Evolutionary conservation across 2,888 invertebrate species (phyloP).

Genomic region (Empis livida): DNA sequence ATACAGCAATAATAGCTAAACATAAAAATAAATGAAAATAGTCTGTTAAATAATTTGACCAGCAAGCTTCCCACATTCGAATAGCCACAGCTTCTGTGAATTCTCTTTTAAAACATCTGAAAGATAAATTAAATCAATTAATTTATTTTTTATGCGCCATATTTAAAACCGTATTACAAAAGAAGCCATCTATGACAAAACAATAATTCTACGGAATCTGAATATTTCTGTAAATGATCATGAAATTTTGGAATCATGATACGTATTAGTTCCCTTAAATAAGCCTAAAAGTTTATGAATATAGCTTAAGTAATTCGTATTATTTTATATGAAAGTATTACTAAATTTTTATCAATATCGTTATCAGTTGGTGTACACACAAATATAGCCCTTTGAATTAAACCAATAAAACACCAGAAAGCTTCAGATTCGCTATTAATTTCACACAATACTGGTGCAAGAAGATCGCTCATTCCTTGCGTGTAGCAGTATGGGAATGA

Average conservation of each 20-base stretch:
- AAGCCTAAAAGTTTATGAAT: slow-evolving; percentile 42
- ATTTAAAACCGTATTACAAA: slow-evolving; percentile 40
- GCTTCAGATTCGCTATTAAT: slow-evolving; percentile 91
- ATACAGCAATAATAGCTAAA: slow-evolving; percentile 83
- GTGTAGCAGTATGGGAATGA: slow-evolving; percentile 47
- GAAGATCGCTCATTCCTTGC: slow-evolving; percentile 93
- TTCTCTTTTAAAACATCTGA: slow-evolving; percentile 83
- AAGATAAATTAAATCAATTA: slow-evolving; percentile 15
- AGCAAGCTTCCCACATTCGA: slow-evolving; percentile 93
- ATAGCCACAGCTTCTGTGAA: slow-evolving; percentile 80
- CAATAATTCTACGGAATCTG: slow-evolving; percentile 77
- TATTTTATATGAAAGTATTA: slow-evolving; percentile 28
- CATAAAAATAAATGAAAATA: slow-evolving; percentile 93
- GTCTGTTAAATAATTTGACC: slow-evolving; percentile 92
- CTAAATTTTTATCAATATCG: slow-evolving; percentile 87
- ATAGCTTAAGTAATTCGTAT: too few species aligned
- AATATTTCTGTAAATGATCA: slow-evolving; percentile 66
- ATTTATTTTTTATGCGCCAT: neutral
- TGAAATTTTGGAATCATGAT: slow-evolving; percentile 87
- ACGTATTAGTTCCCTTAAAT: slow-evolving; percentile 72
- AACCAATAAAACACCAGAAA: slow-evolving; percentile 95
- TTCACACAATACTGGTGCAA: slow-evolving; percentile 86
- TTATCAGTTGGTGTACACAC: slow-evolving; percentile 88
- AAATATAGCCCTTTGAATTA: slow-evolving; percentile 90
- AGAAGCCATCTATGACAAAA: slow-evolving; percentile 95